Conservation (phyloP, 2,113 vertebrate genomes). For the Dolichallabes microphthalmus region DNA sequence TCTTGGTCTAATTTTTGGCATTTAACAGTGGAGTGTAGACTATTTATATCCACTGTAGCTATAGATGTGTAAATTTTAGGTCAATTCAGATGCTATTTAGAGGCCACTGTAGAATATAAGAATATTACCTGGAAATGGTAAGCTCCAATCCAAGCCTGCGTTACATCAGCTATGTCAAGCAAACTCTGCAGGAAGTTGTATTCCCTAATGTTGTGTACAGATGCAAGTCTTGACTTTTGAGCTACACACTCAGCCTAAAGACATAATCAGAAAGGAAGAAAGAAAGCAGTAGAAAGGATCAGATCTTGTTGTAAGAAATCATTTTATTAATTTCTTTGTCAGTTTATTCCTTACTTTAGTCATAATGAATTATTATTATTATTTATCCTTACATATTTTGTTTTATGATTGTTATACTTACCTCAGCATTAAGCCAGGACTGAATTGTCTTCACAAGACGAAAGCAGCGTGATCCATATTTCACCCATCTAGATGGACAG, state of each 20-base stretch:
- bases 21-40: too few relatives aligned
- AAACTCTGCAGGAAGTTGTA: constrained; percentile 21
- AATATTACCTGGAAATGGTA: constrained; percentile 17
- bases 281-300: not conserved
- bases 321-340: not conserved
- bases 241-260: constrained; percentile 10
- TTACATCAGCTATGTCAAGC: not conserved
- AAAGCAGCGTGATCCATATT: constrained; percentile 13
- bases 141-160: constrained; percentile 18
- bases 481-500: constrained; percentile 8
- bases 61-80: not conserved
- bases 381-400: not conserved
- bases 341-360: not conserved
- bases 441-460: not conserved
- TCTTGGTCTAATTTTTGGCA: too few relatives aligned
- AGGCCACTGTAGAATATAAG: not conserved
- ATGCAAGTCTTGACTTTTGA: constrained; percentile 4
- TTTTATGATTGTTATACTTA: not conserved
- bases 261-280: not conserved
- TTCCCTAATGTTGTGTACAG: not conserved
- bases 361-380: not conserved
- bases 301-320: not conserved
- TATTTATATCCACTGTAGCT: not conserved
- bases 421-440: constrained; percentile 22
- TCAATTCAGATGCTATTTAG: not conserved